Evolutionary conservation across 2,113 vertebrate species (phyloP).

Genomic region (Amphiprion ocellaris): DNA sequence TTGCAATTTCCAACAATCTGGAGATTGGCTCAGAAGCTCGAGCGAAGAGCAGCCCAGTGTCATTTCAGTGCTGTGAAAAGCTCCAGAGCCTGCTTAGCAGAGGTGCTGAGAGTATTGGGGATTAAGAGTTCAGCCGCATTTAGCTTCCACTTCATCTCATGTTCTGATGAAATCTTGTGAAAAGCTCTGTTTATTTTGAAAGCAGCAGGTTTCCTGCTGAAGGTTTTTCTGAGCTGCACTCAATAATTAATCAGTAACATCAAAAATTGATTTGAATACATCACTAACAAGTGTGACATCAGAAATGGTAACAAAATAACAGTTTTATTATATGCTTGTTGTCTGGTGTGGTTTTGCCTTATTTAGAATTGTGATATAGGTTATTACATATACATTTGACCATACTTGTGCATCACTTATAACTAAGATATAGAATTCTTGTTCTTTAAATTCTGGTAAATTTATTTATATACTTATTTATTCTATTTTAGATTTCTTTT

Average conservation of each 20-base stretch:
- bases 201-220: constrained; percentile 13
- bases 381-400: no score
- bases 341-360: not conserved
- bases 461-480: no score
- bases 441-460: no score
- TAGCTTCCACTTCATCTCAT: constrained; percentile 31
- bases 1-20: constrained; percentile 44
- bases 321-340: not conserved
- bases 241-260: constrained; percentile 23
- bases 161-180: constrained; percentile 58
- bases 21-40: constrained; percentile 35
- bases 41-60: not conserved
- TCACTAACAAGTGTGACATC: constrained; percentile 7
- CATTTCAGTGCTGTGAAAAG: constrained; percentile 35
- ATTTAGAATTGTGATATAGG: no score
- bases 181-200: constrained; percentile 46
- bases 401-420: not conserved
- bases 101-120: constrained; percentile 11
- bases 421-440: not conserved
- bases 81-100: constrained; percentile 18
- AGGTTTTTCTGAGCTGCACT: constrained; percentile 13
- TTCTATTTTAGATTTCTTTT: no score
- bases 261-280: constrained; percentile 5
- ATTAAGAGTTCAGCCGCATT: constrained; percentile 40
- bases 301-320: constrained; percentile 1